Evolutionary conservation across 2,113 vertebrate genomes (phyloP).

Genomic region (Pluvianellus socialis): DNA sequence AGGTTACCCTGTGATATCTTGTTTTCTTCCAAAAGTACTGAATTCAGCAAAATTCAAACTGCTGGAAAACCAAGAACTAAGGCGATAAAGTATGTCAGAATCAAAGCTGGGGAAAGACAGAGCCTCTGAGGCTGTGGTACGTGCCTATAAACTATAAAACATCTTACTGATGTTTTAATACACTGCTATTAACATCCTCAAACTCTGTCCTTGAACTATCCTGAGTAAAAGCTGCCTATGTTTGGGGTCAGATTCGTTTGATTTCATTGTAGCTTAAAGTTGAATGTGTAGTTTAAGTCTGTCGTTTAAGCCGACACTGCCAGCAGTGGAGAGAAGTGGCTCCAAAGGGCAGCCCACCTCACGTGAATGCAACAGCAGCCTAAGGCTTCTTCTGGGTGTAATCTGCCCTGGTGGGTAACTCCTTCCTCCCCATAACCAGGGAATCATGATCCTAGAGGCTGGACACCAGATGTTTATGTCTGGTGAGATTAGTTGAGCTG

Average conservation of each 20-base stretch:
- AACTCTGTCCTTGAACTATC: neutral
- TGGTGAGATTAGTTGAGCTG: neutral
- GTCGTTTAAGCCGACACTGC: neutral
- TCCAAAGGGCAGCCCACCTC: neutral
- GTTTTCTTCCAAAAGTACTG: neutral
- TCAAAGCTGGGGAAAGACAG: neutral
- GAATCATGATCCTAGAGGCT: neutral
- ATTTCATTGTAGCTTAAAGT: neutral
- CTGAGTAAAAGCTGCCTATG: neutral
- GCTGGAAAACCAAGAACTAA: neutral
- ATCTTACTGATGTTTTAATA: neutral
- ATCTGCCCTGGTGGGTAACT: neutral
- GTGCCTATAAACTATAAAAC: neutral
- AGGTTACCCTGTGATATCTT: neutral
- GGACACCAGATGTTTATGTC: neutral
- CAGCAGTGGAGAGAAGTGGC: neutral
- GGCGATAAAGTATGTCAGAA: neutral
- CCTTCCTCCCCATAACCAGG: neutral
- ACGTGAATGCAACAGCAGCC: neutral
- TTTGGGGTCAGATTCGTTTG: neutral
- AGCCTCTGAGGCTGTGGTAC: neutral
- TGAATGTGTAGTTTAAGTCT: neutral
- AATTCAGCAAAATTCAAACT: conserved; percentile 19
- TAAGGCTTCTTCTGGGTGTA: neutral
- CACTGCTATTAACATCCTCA: neutral